phyloP scores from a whole-genome alignment of 2,797 vertebrate species.

The Sebastes minor region DNA sequence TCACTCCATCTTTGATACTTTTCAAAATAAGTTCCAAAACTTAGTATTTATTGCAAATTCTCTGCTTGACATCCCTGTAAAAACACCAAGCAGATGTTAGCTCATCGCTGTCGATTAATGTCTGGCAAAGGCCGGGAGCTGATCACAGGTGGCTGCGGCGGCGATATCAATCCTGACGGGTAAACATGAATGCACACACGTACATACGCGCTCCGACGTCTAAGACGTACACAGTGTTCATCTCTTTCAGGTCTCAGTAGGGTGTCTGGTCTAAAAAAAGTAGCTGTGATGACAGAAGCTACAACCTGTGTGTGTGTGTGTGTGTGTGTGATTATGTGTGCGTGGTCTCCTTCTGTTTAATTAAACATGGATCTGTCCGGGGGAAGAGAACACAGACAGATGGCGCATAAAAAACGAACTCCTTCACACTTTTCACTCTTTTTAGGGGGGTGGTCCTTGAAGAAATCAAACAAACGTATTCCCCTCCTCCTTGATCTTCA shows the following conservation, averaged over 20 bases:
- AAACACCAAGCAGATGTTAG: slow-evolving; percentile 62
- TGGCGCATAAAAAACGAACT: slow-evolving; percentile 61
- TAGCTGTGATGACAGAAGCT: slow-evolving; percentile 47
- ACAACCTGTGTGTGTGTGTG: not conserved
- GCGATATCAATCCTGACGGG: slow-evolving; percentile 34
- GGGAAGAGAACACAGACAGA: slow-evolving; percentile 56
- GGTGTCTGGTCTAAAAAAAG: slow-evolving; percentile 35
- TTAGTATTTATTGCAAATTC: slow-evolving; percentile 1
- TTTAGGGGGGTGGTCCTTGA: not conserved
- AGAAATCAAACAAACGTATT: slow-evolving; percentile 25
- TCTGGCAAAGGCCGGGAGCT: slow-evolving; percentile 52
- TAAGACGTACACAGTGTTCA: not conserved
- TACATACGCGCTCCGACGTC: not conserved
- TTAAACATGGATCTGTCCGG: slow-evolving; percentile 58
- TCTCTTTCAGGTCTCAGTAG: slow-evolving; percentile 27
- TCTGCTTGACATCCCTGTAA: slow-evolving; percentile 3
- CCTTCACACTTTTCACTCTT: slow-evolving; percentile 32
- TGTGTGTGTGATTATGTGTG: slow-evolving; percentile 13
- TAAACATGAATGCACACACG: slow-evolving; percentile 10
- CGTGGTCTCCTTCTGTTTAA: slow-evolving; percentile 67
- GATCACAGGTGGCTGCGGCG: slow-evolving; percentile 57
- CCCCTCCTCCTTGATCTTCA: slow-evolving; percentile 18
- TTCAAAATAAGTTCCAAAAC: slow-evolving; percentile 17
- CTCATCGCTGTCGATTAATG: slow-evolving; percentile 51
- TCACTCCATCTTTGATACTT: not conserved